Percentiles rank a stretch among this genome's conserved stretches.
These are phyloP conservation scores for Danio kyathit DNA, from an alignment of 2,797 vertebrate genomes.

Conservation along the genomic window DNA sequence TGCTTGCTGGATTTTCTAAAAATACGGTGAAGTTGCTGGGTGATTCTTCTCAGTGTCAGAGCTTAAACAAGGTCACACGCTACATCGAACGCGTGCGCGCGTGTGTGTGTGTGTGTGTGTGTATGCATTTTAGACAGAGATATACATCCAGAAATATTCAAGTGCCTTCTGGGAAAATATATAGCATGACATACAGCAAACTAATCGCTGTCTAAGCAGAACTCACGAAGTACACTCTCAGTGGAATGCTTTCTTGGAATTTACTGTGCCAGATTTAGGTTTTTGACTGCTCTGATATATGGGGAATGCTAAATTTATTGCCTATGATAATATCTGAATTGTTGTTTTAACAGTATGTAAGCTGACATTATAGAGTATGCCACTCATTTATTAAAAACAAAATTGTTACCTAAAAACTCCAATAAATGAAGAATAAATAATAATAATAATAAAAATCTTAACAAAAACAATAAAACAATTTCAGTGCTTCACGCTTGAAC, in stretches of 20 bases:
- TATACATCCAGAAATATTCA: conserved; percentile 42
- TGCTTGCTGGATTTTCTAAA: conserved; percentile 51
- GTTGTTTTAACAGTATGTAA: too few species aligned
- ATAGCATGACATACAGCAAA: conserved; percentile 17
- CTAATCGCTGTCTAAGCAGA: conserved; percentile 1
- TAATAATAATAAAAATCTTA: too few species aligned
- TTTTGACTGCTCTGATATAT: not conserved
- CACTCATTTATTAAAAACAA: too few species aligned
- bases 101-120: conserved; percentile 32
- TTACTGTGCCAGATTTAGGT: not conserved
- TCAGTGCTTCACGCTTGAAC: too few species aligned
- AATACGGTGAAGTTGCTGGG: conserved; percentile 52
- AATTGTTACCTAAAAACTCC: too few species aligned
- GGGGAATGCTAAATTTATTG: too few species aligned
- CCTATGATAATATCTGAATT: too few species aligned
- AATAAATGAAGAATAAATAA: too few species aligned
- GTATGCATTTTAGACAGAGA: not conserved
- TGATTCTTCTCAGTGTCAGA: conserved; percentile 54
- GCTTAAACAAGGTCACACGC: conserved; percentile 54
- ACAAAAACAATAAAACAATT: too few species aligned
- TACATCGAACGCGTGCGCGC: not conserved
- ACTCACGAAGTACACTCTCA: not conserved
- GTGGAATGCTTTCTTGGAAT: not conserved
- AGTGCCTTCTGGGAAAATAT: conserved; percentile 29
- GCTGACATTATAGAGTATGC: too few species aligned